Percentiles rank a stretch among this genome's conserved stretches.
Evolutionary conservation across 2,797 vertebrate genomes (phyloP).

Genomic region (Gambelia wislizenii): DNA sequence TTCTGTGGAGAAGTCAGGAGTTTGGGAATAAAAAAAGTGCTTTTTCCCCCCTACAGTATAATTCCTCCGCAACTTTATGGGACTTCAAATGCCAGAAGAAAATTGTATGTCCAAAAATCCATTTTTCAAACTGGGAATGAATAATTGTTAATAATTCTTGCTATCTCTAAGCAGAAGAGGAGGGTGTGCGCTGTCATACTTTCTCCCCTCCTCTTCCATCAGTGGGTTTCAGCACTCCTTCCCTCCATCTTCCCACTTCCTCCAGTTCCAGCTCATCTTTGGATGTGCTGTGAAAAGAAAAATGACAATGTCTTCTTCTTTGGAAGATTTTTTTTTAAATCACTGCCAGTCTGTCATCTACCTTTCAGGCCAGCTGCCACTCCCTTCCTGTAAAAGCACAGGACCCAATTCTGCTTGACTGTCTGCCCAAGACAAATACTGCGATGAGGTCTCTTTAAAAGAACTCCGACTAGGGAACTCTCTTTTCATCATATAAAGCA

Average conservation of each 20-base stretch:
- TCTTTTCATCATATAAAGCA: slow-evolving; percentile 82
- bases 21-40: too few species aligned
- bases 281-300: background rate
- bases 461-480: slow-evolving; percentile 64
- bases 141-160: too few species aligned
- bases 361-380: background rate
- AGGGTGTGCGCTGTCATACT: background rate
- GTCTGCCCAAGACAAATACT: background rate
- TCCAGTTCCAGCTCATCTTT: background rate
- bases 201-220: background rate
- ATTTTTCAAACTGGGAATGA: too few species aligned
- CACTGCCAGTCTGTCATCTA: background rate
- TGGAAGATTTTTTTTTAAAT: background rate
- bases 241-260: background rate
- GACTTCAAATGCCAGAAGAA: too few species aligned
- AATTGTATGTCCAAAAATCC: too few species aligned
- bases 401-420: slow-evolving; percentile 3
- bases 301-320: background rate
- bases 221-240: background rate
- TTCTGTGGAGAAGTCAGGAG: too few species aligned
- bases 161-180: background rate
- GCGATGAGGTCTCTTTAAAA: slow-evolving; percentile 41
- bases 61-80: too few species aligned
- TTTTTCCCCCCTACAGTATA: too few species aligned
- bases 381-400: background rate